Conservation (phyloP, 2,113 vertebrate genomes). For the Sisor rabdophorus region DNA sequence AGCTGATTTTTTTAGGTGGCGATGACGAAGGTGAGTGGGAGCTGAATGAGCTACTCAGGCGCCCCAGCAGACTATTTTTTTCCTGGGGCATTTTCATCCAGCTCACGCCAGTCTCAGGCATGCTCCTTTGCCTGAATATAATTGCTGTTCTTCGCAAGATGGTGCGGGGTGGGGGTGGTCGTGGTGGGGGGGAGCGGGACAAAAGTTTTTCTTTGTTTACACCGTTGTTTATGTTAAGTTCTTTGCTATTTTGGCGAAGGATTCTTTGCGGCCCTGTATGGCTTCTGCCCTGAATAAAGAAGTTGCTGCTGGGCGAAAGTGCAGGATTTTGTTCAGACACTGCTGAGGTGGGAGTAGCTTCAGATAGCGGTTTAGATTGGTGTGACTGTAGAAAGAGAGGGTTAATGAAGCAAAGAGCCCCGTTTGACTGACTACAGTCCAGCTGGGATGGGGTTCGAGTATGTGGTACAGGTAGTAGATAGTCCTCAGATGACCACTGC, state of each 20-base stretch:
- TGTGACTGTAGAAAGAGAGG: conserved; percentile 91
- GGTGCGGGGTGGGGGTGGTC: conserved; percentile 56
- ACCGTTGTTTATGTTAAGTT: not conserved
- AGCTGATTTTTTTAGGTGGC: conserved; percentile 63
- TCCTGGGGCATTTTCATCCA: conserved; percentile 64
- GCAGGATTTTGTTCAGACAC: not conserved
- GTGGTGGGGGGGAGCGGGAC: conserved; percentile 53
- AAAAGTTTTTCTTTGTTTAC: conserved; percentile 11
- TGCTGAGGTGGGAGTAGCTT: conserved; percentile 12
- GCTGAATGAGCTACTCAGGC: conserved; percentile 57
- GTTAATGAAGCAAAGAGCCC: conserved; percentile 92
- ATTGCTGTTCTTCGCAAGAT: not conserved
- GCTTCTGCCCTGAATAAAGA: not conserved
- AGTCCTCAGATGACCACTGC: conserved; percentile 59
- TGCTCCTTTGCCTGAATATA: conserved; percentile 65
- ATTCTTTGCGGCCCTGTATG: not conserved
- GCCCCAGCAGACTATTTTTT: conserved; percentile 57
- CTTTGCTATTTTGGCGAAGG: not conserved
- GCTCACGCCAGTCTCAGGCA: conserved; percentile 74
- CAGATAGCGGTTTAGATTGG: conserved; percentile 65
- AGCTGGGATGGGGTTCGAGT: conserved; percentile 84
- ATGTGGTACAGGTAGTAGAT: conserved; percentile 68
- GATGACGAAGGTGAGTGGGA: conserved; percentile 60
- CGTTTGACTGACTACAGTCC: conserved; percentile 84
- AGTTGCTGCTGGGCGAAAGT: conserved; percentile 12